Evolutionary conservation across 2,113 vertebrate genomes (phyloP).

Genomic region (Sorex araneus): DNA sequence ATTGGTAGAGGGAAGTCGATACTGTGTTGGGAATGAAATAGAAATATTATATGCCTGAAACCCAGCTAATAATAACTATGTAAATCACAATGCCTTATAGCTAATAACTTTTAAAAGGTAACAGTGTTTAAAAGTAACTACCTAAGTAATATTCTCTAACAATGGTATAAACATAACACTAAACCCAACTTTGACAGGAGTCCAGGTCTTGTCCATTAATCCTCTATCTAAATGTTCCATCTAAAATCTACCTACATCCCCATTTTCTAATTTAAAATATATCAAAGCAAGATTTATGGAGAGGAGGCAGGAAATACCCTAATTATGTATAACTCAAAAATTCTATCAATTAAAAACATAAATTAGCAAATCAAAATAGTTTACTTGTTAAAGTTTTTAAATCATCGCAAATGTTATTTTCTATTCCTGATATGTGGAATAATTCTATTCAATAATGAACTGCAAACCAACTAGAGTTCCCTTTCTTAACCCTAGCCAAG

Average conservation of each 20-base stretch:
- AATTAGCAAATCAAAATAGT: slow-evolving; percentile 53
- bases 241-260: neutral
- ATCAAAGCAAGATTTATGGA: neutral
- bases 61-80: too few relatives aligned
- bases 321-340: neutral
- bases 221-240: neutral
- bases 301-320: neutral
- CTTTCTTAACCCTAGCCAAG: neutral
- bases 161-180: neutral
- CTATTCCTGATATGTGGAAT: neutral
- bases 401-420: slow-evolving; percentile 15
- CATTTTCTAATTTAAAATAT: slow-evolving; percentile 33
- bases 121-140: neutral
- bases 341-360: slow-evolving; percentile 5
- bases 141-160: neutral
- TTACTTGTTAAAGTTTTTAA: neutral
- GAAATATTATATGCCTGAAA: too few relatives aligned
- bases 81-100: too few relatives aligned
- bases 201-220: too few relatives aligned
- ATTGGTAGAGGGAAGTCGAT: too few relatives aligned
- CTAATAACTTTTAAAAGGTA: neutral
- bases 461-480: neutral
- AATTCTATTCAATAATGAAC: slow-evolving; percentile 6
- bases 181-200: too few relatives aligned
- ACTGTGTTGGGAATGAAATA: too few relatives aligned